Evolutionary conservation across 2,888 invertebrate genomes (phyloP), one percentile per base, ranked within the genome.

Genomic region (Ligdia adustata): DNA sequence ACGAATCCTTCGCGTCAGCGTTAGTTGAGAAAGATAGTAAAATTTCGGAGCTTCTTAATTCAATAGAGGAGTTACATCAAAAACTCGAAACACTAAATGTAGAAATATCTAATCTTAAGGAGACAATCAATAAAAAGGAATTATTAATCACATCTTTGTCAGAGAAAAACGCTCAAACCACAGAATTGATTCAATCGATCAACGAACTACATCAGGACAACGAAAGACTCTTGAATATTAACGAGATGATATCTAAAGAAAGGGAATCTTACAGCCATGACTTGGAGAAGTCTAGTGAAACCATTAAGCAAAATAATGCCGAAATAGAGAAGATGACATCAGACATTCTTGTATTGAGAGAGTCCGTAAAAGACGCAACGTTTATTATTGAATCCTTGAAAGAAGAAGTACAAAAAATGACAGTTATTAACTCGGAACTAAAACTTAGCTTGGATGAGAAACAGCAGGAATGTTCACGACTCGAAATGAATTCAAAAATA

Each of bases 401-500:
- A 57, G 46, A 53, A 0, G 83, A 91, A 42, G 66, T 74, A 1
- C 70, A 77, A 9, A 69, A 69, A 4, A 75, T 91, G 34, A 50
- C 75, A 4, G 64, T 74, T 29, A 72, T 79, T 32, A 86, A 91
- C 43, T 54, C 68, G 1, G 57, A 68, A 26, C 28, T 88, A 2
- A 78, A 77, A 29, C 61, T 66, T 22, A 61, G 87, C 28, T 72
- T 87, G 0, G 85, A 91, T 37, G 82, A 83, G 13, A 84, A 79
- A 43, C 60, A 49, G 35, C 66, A 64, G 15, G 78, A 85, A 24
- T 77, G 71, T 49, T 68, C 65, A 2, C 73, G 77, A 41, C 51
- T 88, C 9, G 79, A 83, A 37, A 72, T 66, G 4, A 90, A 90
- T 56, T 84, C 86, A 2, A 90, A 85, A 59, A 89, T 84, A 0